These are phyloP conservation scores for Dione juno DNA, from an alignment of 2,888 invertebrate genomes.

Conservation along the genomic window DNA sequence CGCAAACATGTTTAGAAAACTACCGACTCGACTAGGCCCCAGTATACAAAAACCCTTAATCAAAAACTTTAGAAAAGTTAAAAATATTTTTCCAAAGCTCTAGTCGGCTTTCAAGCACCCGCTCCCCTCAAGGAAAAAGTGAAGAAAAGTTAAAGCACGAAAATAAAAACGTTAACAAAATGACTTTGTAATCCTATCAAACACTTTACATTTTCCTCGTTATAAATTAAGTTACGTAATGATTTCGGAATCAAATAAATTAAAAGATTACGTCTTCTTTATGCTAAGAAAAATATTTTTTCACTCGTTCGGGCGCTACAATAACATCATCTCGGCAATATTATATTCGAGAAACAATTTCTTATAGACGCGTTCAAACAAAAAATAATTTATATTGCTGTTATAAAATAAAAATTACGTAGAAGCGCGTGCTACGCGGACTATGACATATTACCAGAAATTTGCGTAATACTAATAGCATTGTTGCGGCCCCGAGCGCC, in stretches of 20 bases:
- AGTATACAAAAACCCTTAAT: constrained; percentile 33
- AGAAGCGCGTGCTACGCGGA: constrained; percentile 52
- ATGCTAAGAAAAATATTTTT: constrained; percentile 59
- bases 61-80: constrained; percentile 39
- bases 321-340: constrained; percentile 61
- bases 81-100: constrained; percentile 36
- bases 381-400: constrained; percentile 67
- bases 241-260: constrained; percentile 49
- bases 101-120: constrained; percentile 33
- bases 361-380: constrained; percentile 62
- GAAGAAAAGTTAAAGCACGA: constrained; percentile 39
- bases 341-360: constrained; percentile 68
- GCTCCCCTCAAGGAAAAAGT: constrained; percentile 41
- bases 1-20: constrained; percentile 25
- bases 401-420: constrained; percentile 64
- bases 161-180: constrained; percentile 44
- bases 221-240: constrained; percentile 48
- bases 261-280: constrained; percentile 58
- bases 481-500: constrained; percentile 66
- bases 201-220: constrained; percentile 46
- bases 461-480: constrained; percentile 75
- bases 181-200: constrained; percentile 48
- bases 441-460: constrained; percentile 72
- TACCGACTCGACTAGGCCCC: constrained; percentile 10
- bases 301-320: constrained; percentile 50